phyloP scores from a whole-genome alignment of 2,113 vertebrate species.

The Phyllostomus discolor region DNA sequence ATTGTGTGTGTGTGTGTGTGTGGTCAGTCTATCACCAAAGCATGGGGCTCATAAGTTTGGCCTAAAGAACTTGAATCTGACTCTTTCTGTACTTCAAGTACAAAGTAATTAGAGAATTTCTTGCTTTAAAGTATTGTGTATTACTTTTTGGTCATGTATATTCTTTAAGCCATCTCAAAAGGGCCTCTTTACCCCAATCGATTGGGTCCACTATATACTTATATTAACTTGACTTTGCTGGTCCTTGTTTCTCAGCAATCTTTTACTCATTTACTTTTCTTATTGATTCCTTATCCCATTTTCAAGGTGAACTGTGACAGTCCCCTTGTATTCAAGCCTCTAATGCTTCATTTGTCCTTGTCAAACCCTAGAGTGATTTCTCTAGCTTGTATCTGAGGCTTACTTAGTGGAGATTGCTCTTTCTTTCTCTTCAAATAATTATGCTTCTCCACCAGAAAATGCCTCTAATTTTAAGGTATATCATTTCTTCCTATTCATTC shows the following conservation, averaged over 20 bases:
- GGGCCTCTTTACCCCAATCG: not conserved
- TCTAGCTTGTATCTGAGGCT: not conserved
- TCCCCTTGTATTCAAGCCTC: not conserved
- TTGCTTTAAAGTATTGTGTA: not conserved
- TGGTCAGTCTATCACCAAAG: not conserved
- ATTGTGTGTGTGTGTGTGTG: not conserved
- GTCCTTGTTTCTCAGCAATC: not conserved
- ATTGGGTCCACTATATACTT: not conserved
- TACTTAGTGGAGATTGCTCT: not conserved
- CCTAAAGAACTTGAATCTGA: not conserved
- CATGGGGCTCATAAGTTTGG: not conserved
- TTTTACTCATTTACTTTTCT: not conserved
- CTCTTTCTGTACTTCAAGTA: not conserved
- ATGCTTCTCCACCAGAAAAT: not conserved
- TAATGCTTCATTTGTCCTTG: not conserved
- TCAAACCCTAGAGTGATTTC: not conserved
- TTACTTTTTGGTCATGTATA: not conserved
- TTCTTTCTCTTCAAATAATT: not conserved
- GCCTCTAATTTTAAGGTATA: not conserved
- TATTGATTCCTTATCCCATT: not conserved
- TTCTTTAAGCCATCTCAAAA: not conserved
- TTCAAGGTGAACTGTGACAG: not conserved
- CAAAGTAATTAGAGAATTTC: not conserved
- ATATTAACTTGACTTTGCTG: not conserved
- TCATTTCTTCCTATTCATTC: not conserved